A percentile compares a stretch with the other conserved stretches of the same genome.
These are phyloP conservation scores for Leptestheria dahalacensis DNA, from an alignment of 1,140 invertebrate species.

Conservation along the genomic window DNA sequence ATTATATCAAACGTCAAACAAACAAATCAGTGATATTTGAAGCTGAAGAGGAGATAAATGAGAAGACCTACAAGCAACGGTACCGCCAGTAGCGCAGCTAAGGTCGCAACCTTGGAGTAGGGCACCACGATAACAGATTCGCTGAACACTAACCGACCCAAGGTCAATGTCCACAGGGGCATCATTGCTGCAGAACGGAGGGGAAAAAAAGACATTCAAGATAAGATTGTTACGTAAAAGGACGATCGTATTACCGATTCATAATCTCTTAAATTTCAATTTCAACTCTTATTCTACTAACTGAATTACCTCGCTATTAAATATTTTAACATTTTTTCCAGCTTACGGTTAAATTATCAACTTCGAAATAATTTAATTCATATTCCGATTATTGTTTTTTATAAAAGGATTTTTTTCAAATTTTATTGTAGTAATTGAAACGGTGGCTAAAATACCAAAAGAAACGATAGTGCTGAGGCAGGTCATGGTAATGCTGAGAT, in stretches of 20 bases:
- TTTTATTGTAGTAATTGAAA: neutral
- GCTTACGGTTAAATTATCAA: slow-evolving; percentile 1
- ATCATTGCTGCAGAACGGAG: slow-evolving; percentile 58
- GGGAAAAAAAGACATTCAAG: slow-evolving; percentile 14
- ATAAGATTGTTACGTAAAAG: too few relatives aligned
- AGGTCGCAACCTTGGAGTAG: slow-evolving; percentile 56
- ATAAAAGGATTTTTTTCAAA: slow-evolving; percentile 4
- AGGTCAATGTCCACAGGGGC: slow-evolving; percentile 84
- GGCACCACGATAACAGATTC: slow-evolving; percentile 56
- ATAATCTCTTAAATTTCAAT: too few relatives aligned
- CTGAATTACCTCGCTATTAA: neutral
- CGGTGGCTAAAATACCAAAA: slow-evolving; percentile 42
- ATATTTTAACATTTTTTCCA: neutral
- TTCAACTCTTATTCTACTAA: too few relatives aligned
- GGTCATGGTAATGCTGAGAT: slow-evolving; percentile 85
- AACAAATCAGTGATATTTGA: neutral
- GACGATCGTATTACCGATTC: too few relatives aligned
- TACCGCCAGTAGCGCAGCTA: slow-evolving; percentile 61
- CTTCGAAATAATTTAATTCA: neutral
- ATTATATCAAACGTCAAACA: neutral
- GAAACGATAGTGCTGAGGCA: slow-evolving; percentile 69
- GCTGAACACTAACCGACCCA: slow-evolving; percentile 66
- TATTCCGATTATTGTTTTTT: slow-evolving; percentile 1
- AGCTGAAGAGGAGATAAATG: slow-evolving; percentile 37
- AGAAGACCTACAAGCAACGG: slow-evolving; percentile 64